A percentile compares a stretch with the other conserved stretches of the same genome.
These are phyloP conservation scores for Casuarius casuarius DNA, from an alignment of 2,113 vertebrate genomes.

Conservation along the genomic window DNA sequence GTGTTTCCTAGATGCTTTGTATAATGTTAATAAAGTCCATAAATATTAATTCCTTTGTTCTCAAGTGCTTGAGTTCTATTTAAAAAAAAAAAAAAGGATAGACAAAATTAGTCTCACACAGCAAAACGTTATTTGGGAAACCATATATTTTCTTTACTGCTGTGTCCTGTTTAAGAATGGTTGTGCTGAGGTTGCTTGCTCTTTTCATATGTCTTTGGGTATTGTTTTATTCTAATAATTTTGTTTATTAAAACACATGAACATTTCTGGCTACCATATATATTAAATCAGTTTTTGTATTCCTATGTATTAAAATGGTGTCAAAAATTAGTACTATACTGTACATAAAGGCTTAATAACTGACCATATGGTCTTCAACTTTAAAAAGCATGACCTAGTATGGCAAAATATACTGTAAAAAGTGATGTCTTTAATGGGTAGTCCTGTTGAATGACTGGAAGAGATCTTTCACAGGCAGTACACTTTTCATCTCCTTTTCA, in stretches of 20 bases:
- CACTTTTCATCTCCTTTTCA: not conserved
- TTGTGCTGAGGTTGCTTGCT: not conserved
- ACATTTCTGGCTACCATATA: not conserved
- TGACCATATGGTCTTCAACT: not conserved
- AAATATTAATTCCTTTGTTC: not conserved
- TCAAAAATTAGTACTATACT: not conserved
- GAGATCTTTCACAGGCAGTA: not conserved
- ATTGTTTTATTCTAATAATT: not conserved
- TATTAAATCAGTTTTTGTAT: not conserved
- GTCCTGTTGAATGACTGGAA: not conserved
- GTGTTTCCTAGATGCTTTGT: not conserved
- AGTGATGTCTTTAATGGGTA: not conserved
- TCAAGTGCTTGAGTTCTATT: not conserved
- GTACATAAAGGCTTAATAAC: not conserved
- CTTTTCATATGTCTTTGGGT: not conserved
- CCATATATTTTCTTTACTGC: not conserved
- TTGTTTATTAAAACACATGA: accelerated
- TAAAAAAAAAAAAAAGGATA: not conserved
- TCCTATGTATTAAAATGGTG: not conserved
- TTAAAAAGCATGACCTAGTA: not conserved
- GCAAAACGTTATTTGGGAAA: not conserved
- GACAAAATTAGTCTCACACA: not conserved
- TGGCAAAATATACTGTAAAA: not conserved
- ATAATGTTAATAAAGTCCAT: not conserved
- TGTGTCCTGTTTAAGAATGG: not conserved